Evolutionary conservation across 2,888 invertebrate species (phyloP), one percentile per base, ranked within the genome.

Genomic region (Mesorhabditis spiculigera): DNA sequence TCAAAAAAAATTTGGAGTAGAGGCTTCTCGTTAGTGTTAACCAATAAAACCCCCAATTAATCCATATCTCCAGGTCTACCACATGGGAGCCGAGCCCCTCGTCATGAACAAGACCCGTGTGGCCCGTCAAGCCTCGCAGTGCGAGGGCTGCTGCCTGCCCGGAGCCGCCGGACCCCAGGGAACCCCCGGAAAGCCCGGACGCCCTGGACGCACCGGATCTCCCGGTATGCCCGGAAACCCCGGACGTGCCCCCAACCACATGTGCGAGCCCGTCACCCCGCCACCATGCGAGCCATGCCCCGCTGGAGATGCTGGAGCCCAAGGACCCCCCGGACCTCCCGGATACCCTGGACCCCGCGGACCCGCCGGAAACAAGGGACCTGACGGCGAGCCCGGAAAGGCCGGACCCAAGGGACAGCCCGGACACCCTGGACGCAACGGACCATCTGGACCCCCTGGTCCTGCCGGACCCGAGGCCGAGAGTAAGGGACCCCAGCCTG

Each of bases 351-450:
- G 71, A 41, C 16, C 71, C 1, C 67, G 63, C 5, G 76, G 76
- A 50, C 70, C 71, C 43, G 71, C 77, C 71, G 71, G 79, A 69
- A 63, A 72, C 45, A 69, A 75, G 3, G 75, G 75, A 68, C 68
- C 72, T 1, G 70, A 58, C 13, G 68, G 75, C 63, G 68, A 69
- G 44, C 64, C 67, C 2, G 75, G 75, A 69, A 65, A 63, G 8
- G 67, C 75, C 6, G 73, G 77, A 65, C 66, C 65, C 43, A 69
- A 73, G 66, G 76, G 73, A 68, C 72, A 64, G 67, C 71, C 68
- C 41, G 72, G 74, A 64, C 68, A 71, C 5, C 66, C 68, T 41
- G 73, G 74, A 69, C 63, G 67, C 0, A 45, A 66, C n/a, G 77
- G 73, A 64, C 68, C 68, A 64, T 70, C 71, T 61, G 76, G 76